Evolutionary conservation across 2,888 invertebrate genomes (phyloP), one percentile per base, ranked within the genome.

Genomic region (Nephrocerus scutellatus): DNA sequence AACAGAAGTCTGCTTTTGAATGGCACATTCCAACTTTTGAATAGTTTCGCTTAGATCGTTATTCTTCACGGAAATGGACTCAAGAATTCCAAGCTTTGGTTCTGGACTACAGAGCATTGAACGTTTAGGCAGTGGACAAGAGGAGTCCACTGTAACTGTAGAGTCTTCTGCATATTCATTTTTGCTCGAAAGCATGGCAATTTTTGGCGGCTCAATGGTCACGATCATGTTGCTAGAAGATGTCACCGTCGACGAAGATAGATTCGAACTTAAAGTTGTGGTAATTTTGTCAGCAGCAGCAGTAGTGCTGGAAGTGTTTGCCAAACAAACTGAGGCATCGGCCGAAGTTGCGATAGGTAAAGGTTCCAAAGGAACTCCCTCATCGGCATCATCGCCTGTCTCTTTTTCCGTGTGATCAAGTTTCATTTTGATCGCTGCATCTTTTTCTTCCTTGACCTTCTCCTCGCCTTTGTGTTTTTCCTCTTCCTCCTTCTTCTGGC

Each of bases 21-120:
- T 66, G 34, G 63, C 69, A 41, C 65, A 65, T 47, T 69, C 69
- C 18, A 78, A 56, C 54, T 78, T 78, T 59, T 76, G 77, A 54
- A 78, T 78, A 2, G 77, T 78, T 46, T 77, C 78, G 47, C 74
- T 76, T 9, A 78, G 59, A 23, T 77, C 77, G 51, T 74, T 76
- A 44, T 77, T 77, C 49, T 74, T 77, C 0, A 61, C 62, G 16
- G 58, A 49, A 39, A 67, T 57, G 13, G 66, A 60, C 35, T 68
- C 68, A 9, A 68, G 46, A 25, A 68, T 62, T 35, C 64, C 60
- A 7, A 55, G 52, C 42, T 58, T 66, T 4, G 59, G 63, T 31
- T 65, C 68, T 3, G 63, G 66, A 21, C 62, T 66, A 8, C 55
- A 58, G 38, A 61, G 43, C 12, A 58, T 43, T 12, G 60, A 54